Conservation (phyloP, 2,888 invertebrate genomes). For the Corbicula japonica region DNA sequence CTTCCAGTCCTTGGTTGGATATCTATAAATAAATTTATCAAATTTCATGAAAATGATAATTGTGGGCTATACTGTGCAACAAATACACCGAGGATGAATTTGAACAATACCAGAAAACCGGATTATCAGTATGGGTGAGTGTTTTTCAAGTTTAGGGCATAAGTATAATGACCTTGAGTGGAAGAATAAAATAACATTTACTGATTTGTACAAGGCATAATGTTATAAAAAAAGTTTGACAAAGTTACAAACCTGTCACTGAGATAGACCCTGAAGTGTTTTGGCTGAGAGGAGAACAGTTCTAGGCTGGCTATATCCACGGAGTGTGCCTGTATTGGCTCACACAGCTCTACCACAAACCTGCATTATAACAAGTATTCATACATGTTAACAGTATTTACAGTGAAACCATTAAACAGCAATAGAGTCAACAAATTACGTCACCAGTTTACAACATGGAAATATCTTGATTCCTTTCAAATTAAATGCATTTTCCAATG, state of each 20-base stretch:
- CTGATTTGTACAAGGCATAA: not conserved
- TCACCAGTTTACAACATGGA: too few relatives aligned
- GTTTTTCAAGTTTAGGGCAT: not conserved
- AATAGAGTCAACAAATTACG: too few relatives aligned
- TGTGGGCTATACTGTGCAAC: too few relatives aligned
- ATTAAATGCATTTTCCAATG: too few relatives aligned
- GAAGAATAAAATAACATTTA: not conserved
- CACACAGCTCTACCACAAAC: conserved; percentile 99
- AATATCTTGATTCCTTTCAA: too few relatives aligned
- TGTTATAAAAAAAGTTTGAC: not conserved
- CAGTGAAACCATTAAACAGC: too few relatives aligned
- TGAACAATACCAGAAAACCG: not conserved
- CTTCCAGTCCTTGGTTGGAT: conserved; percentile 93
- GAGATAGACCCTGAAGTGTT: conserved; percentile 91
- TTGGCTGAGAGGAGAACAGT: conserved; percentile 98
- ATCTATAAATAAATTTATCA: conserved; percentile 72
- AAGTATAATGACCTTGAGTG: too few relatives aligned
- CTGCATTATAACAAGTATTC: conserved; percentile 84
- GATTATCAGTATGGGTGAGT: not conserved
- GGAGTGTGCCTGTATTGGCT: conserved; percentile 95
- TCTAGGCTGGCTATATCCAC: conserved; percentile 99
- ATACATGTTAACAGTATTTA: too few relatives aligned
- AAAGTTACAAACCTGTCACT: conserved; percentile 83
- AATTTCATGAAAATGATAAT: too few relatives aligned
- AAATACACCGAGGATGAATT: too few relatives aligned